Evolutionary conservation across 2,797 vertebrate genomes (phyloP), one percentile per base, ranked within the genome.

Genomic region (Epinephelus coioides): DNA sequence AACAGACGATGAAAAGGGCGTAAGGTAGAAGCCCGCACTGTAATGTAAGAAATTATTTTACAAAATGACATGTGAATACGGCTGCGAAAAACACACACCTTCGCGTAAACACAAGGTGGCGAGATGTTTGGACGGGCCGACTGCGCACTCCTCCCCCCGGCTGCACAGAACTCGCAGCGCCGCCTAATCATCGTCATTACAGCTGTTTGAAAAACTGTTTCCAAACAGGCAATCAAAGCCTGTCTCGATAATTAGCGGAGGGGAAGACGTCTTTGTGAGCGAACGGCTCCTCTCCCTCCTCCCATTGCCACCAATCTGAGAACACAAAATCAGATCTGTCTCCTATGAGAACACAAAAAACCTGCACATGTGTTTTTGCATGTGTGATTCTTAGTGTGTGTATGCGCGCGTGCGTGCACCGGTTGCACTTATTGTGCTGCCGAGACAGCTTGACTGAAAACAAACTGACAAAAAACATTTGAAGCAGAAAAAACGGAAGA

Each of bases 221-320:
- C 94, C 95, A 96, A 96, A 96, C 95, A 96, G 94, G 95, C 93
- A 95, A 95, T 96, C 95, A 95, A 91, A 95, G 94, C 90, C 87
- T 90, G 91, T 93, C 93, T 92, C 80, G 86, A 94, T 95, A 95
- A 96, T 96, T 95, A 96, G 93, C 78, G 47, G 91, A 89, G 91
- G 85, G 90, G 87, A 93, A 92, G 93, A 91, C 74, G 85, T 92
- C 93, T 92, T 90, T 93, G 90, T 94, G 91, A 91, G 89, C 82
- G 64, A 86, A 71, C 74, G 54, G 84, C 89, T 87, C 76, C 76
- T 87, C 85, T 90, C 89, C 85, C 88, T 92, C 88, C 89, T 88
- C 90, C 86, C 78, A 76, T 66, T 61, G 85, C 91, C 83, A 88
- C 86, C 91, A 91, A 91, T 91, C 89, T 81, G 86, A 91, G 90